Conservation (phyloP, 1,140 invertebrate species). For the Drosophila takahashii region DNA sequence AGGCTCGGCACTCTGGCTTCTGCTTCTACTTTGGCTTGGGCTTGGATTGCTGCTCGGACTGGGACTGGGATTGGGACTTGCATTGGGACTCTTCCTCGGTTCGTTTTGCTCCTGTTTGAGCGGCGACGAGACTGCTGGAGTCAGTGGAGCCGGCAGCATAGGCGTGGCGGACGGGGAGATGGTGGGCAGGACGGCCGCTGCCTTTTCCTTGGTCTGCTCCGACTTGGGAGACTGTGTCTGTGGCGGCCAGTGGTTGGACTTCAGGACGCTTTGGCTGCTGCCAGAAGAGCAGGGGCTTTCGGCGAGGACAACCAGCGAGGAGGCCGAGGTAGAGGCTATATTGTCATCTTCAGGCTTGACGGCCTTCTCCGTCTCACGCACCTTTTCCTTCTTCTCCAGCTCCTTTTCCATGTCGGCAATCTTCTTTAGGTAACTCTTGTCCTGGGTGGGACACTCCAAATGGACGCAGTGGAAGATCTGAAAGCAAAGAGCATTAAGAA, state of each 20-base stretch:
- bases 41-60: slow-evolving; percentile 8
- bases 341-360: slow-evolving; percentile 26
- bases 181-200: not conserved
- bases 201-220: slow-evolving; percentile 13
- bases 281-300: slow-evolving; percentile 3
- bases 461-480: slow-evolving; percentile 99
- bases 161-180: not conserved
- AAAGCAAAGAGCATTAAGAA: slow-evolving; percentile 33
- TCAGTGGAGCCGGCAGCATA: slow-evolving; percentile 8
- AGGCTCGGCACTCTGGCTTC: slow-evolving; percentile 21
- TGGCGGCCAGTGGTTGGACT: slow-evolving; percentile 26
- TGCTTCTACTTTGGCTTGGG: slow-evolving; percentile 15
- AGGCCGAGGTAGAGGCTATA: slow-evolving; percentile 51
- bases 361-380: slow-evolving; percentile 3
- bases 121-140: slow-evolving; percentile 5
- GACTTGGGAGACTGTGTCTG: slow-evolving; percentile 13
- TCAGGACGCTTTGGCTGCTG: slow-evolving; percentile 13
- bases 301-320: slow-evolving; percentile 23
- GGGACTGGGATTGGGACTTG: not conserved
- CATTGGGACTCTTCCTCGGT: slow-evolving; percentile 1
- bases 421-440: slow-evolving; percentile 66
- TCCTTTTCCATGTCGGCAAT: slow-evolving; percentile 42
- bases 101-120: not conserved
- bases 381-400: slow-evolving; percentile 19
- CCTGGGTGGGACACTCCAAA: slow-evolving; percentile 96